Base-by-base conservation (phyloP, 2,888 invertebrate species). In the Endomychus coccineus region DNA sequence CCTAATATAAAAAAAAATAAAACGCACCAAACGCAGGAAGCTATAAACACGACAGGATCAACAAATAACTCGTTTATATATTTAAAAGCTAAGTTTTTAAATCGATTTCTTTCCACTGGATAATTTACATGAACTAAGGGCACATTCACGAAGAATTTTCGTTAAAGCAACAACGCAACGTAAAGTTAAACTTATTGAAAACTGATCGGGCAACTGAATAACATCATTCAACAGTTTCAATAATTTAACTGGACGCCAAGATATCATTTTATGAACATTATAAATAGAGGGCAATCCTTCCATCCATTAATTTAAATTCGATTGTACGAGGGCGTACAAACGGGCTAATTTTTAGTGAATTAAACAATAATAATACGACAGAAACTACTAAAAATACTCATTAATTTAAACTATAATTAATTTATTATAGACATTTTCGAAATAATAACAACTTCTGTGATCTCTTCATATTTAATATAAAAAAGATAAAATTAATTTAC, bases 201-300 rank as follows among this genome's bases (percentile, higher is more conserved):
- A 40, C 50, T 52, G 58, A 51, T 59, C 59, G 59, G 59, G 59
- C 59, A 58, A 54, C 30, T n/a, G n/a, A n/a, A 37, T 45, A 49
- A 45, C 55, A 56, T 52, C 54, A 46, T 32, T n/a, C n/a, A 27
- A 46, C 38, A 48, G 55, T 55, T 19, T 34, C 34, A 35, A 35
- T 35, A 37, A 31, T 37, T 37, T 27, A 31, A 37, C 25, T 31
- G 29, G 19, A 24, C 36, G 31, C 31, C 24, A 17, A 17, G 19
- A n/a, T n/a, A n/a, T n/a, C n/a, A n/a, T n/a, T n/a, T n/a, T n/a
- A n/a, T n/a, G n/a, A n/a, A n/a, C n/a, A n/a, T n/a, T 31, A n/a
- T 30, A 37, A 25, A 37, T 19, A 31, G 31, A 37, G 36, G 36
- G 36, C 36, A 37, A 37, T 31, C 31, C 24, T 36, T 10, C 36